These are phyloP conservation scores for Poeciliopsis turrubarensis DNA, from an alignment of 2,113 vertebrate genomes.

Conservation along the genomic window DNA sequence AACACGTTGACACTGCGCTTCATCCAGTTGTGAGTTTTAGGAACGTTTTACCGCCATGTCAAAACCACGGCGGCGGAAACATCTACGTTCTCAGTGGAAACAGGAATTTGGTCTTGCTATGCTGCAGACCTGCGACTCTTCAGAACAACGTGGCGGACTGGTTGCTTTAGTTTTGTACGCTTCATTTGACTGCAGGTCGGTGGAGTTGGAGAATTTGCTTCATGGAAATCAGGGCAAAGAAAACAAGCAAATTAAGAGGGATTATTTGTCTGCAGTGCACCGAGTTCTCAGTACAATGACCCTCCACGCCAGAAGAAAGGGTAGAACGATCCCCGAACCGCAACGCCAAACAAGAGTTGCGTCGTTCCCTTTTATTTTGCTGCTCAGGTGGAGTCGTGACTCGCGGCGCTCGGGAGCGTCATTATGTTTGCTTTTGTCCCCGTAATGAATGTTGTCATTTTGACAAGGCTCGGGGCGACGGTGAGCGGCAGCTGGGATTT, in stretches of 20 bases:
- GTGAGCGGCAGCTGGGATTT: constrained; percentile 20
- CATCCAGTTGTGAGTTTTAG: too few species aligned
- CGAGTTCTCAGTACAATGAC: background rate
- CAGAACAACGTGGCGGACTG: background rate
- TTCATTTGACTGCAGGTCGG: constrained; percentile 56
- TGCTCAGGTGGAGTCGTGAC: constrained; percentile 28
- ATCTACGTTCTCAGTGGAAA: too few species aligned
- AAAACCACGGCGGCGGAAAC: too few species aligned
- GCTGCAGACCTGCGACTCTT: background rate
- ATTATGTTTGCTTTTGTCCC: constrained; percentile 24
- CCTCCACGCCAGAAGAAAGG: constrained; percentile 1
- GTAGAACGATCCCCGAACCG: constrained; percentile 10
- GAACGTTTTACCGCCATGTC: too few species aligned
- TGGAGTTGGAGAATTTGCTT: constrained; percentile 59
- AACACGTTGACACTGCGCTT: too few species aligned
- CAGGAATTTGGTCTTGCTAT: background rate
- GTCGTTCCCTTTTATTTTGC: constrained; percentile 9
- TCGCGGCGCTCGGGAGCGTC: constrained; percentile 11
- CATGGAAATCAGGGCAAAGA: constrained; percentile 59
- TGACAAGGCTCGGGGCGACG: constrained; percentile 1
- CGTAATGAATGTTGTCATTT: constrained; percentile 4
- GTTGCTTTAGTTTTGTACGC: constrained; percentile 23
- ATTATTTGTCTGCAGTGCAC: constrained; percentile 1
- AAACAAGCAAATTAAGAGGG: constrained; percentile 41
- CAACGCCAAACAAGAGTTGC: constrained; percentile 41